Conservation (phyloP, 2,113 vertebrate genomes). For the Vidua macroura region DNA sequence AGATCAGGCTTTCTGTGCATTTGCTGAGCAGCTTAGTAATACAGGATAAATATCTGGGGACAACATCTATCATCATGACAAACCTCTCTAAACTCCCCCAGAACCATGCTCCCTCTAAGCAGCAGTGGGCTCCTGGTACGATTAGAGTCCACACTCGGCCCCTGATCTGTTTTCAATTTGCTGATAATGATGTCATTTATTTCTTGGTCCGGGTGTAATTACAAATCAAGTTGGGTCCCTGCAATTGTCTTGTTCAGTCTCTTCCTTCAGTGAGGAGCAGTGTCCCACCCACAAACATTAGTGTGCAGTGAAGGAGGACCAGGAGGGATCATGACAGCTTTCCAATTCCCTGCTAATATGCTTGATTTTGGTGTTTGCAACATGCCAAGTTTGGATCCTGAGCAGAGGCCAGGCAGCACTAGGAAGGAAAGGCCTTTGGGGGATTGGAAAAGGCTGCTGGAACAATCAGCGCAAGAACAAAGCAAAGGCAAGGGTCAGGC, state of each 20-base stretch:
- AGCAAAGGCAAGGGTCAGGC: background rate
- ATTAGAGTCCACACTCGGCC: background rate
- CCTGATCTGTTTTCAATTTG: conserved; percentile 23
- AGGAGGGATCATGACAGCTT: background rate
- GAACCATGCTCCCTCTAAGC: background rate
- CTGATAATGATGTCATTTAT: background rate
- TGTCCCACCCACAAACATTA: background rate
- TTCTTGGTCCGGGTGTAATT: background rate
- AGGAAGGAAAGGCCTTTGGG: background rate
- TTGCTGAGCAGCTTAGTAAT: background rate
- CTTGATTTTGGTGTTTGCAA: background rate
- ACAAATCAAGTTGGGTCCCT: background rate
- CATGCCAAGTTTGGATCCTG: background rate
- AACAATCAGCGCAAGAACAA: background rate
- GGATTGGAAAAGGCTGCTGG: background rate
- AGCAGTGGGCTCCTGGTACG: background rate
- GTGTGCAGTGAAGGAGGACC: background rate
- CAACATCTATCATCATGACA: background rate
- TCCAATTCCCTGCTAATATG: background rate
- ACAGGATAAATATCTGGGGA: background rate
- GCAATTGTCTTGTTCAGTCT: background rate
- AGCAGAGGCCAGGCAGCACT: background rate
- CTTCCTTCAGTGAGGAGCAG: background rate
- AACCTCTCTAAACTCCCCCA: background rate
- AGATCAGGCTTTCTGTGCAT: background rate